Evolutionary conservation across 2,888 invertebrate species (phyloP).

Genomic region (Bombylius discolor): DNA sequence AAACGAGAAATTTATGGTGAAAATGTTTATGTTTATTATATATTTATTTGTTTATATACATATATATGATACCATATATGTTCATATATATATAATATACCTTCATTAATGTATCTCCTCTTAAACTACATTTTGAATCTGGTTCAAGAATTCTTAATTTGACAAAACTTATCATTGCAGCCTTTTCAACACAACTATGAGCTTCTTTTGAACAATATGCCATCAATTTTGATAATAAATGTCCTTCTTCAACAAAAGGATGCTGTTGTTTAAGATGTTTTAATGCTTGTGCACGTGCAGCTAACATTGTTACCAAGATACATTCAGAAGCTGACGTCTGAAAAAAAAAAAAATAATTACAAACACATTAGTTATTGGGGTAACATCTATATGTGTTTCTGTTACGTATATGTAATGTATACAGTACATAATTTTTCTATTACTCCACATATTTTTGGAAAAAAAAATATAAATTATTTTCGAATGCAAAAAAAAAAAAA

Average conservation of each 20-base stretch:
- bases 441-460: too few species aligned
- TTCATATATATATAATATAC: slow-evolving; percentile 36
- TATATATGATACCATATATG: too few species aligned
- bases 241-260: slow-evolving; percentile 79
- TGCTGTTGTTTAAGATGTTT: slow-evolving; percentile 72
- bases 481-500: too few species aligned
- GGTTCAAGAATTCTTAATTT: slow-evolving; percentile 80
- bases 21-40: too few species aligned
- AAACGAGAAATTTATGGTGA: too few species aligned
- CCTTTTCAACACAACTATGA: slow-evolving; percentile 86
- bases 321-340: slow-evolving; percentile 95
- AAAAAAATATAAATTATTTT: too few species aligned
- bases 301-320: slow-evolving; percentile 80
- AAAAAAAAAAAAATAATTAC: neutral
- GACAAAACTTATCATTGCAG: slow-evolving; percentile 87
- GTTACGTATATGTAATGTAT: too few species aligned
- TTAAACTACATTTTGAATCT: slow-evolving; percentile 66
- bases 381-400: too few species aligned
- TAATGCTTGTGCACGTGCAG: slow-evolving; percentile 80
- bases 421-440: too few species aligned
- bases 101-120: slow-evolving; percentile 66
- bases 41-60: too few species aligned
- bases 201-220: slow-evolving; percentile 85
- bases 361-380: too few species aligned
- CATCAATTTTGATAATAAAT: slow-evolving; percentile 81